A percentile compares a stretch with the other conserved stretches of the same genome.
Evolutionary conservation across 2,113 vertebrate genomes (phyloP).

Genomic region (Cheirogaleus medius): DNA sequence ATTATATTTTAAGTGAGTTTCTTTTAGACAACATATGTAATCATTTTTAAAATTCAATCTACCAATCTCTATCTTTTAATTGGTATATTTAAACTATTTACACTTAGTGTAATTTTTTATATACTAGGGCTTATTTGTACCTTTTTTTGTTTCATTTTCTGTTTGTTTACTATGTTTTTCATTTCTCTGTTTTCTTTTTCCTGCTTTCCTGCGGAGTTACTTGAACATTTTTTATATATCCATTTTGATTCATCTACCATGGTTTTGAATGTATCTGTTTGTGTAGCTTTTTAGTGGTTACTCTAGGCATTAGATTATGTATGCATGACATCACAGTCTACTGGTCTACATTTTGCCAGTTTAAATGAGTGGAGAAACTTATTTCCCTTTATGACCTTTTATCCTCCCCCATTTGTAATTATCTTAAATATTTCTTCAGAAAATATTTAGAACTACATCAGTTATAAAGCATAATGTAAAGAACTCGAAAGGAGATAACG

Average conservation of each 20-base stretch:
- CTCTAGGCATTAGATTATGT: neutral
- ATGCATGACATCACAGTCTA: neutral
- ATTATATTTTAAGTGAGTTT: neutral
- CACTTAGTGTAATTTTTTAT: neutral
- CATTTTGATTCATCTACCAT: neutral
- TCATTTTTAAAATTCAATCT: neutral
- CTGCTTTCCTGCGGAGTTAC: neutral
- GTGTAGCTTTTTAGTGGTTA: neutral
- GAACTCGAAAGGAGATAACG: neutral
- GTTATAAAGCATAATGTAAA: neutral
- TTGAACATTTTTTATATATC: neutral
- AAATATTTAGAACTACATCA: neutral
- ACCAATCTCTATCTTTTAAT: neutral
- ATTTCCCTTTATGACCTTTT: neutral
- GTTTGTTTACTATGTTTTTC: neutral
- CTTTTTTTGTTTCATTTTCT: neutral
- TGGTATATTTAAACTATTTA: neutral
- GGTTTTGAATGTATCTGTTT: neutral
- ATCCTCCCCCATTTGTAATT: neutral
- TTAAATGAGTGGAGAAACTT: neutral
- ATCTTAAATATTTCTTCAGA: neutral
- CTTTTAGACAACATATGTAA: neutral
- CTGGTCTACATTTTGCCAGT: neutral
- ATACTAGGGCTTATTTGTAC: neutral
- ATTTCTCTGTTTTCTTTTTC: neutral